Evolutionary conservation across 2,113 vertebrate genomes (phyloP), one percentile per base, ranked within the genome.

Genomic region (Rafetus swinhoei): DNA sequence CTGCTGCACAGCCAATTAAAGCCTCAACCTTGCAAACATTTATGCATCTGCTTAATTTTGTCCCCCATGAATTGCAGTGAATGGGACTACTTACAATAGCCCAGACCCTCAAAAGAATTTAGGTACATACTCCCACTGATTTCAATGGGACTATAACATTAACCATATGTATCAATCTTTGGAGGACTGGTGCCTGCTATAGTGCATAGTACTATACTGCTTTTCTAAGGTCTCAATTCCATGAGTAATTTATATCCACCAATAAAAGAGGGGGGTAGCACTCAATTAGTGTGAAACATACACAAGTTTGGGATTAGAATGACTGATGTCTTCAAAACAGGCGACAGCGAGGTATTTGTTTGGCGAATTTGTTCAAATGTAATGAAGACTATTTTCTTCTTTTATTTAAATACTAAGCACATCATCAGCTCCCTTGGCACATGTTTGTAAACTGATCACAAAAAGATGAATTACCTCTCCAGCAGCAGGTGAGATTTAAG

Each of bases 371-470:
- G 81, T 93, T 95, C 80, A 92, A 91, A 88, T 25, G 92, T 82
- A 87, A 16, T 79, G 35, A 82, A 90, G 45, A 55, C 62, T 95
- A n/a, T n/a, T 82, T 95, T 93, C 92, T 79, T 86, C 62, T 93
- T 90, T 50, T 84, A 81, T 19, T 57, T 87, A 80, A 84, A 89
- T 91, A 86, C 94, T 92, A 91, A 96, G 84, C 79, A 56, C 90
- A 95, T 97, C 95, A 96, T 91, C 93, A 79, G 88, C 91, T 29
- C 59, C 90, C 93, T 91, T 94, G 22, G 39, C 21, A 69, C 88
- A 92, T 94, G 83, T 90, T 86, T 90, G 93, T 94, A 91, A 95
- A 89, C 60, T 0, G 0, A 84, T 25, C 24, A n/a, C 12, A 84
- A 93, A 60, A 92, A 86, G 92, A 80, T 84, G 53, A 35, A n/a